These are phyloP conservation scores for Zaprionus lachaisei DNA, from an alignment of 1,140 invertebrate species.

Conservation along the genomic window DNA sequence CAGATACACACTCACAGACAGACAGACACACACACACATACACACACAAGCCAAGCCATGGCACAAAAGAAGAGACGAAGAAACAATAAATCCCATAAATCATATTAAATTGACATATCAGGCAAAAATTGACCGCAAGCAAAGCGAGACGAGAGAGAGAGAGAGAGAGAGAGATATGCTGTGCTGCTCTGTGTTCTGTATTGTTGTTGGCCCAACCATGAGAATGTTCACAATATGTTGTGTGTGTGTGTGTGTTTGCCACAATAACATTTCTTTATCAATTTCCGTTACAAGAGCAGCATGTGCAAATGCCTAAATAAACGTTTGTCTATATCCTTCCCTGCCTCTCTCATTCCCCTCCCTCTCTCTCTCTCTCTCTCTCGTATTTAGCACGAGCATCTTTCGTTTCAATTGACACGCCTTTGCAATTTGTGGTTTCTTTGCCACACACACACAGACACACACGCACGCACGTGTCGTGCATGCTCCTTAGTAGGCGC, in stretches of 20 bases:
- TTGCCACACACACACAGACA: not conserved
- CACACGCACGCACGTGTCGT: not conserved
- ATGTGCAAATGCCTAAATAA: slow-evolving; percentile 70
- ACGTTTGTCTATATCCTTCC: slow-evolving; percentile 47
- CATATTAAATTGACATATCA: slow-evolving; percentile 83
- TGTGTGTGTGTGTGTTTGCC: slow-evolving; percentile 24
- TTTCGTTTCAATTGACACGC: slow-evolving; percentile 34
- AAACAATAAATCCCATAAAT: slow-evolving; percentile 83
- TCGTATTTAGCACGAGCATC: slow-evolving; percentile 9
- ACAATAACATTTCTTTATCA: slow-evolving; percentile 80
- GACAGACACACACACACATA: slow-evolving; percentile 35
- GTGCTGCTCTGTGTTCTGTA: not conserved
- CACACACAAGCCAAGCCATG: not conserved
- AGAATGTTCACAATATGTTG: slow-evolving; percentile 36
- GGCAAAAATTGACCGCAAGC: slow-evolving; percentile 77
- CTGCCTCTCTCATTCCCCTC: not conserved
- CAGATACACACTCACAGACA: not conserved
- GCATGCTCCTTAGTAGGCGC: not conserved
- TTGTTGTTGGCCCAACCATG: not conserved
- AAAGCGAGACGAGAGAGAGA: slow-evolving; percentile 23
- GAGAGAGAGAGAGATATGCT: slow-evolving; percentile 10
- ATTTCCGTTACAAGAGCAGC: slow-evolving; percentile 67
- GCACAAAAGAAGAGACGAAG: slow-evolving; percentile 43
- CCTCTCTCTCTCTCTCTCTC: slow-evolving; percentile 5
- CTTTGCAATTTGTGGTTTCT: slow-evolving; percentile 39